phyloP scores from a whole-genome alignment of 2,888 invertebrate species.

The Neoitamus cyanurus region DNA sequence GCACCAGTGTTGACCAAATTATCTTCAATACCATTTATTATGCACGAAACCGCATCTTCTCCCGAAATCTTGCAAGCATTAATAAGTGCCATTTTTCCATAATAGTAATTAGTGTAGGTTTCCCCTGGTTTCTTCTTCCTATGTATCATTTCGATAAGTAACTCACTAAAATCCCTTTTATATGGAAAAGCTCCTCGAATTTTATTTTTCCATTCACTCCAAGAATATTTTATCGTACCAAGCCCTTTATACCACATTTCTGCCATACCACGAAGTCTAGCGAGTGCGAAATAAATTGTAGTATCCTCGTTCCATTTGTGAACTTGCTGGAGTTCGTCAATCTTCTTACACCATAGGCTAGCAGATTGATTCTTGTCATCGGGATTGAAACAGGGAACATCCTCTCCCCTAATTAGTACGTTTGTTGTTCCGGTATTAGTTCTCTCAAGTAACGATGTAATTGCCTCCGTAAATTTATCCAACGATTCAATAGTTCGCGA shows the following conservation, averaged over 20 bases:
- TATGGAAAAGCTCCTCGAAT: background rate
- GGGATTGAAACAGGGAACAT: background rate
- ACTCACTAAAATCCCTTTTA: background rate
- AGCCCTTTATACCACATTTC: background rate
- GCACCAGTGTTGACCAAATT: slow-evolving; percentile 23
- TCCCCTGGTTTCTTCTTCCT: background rate
- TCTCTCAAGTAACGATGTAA: background rate
- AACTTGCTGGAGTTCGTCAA: background rate
- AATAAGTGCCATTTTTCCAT: background rate
- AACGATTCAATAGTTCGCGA: too few relatives aligned
- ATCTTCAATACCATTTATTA: slow-evolving; percentile 39
- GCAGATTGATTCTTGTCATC: background rate
- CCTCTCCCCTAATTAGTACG: background rate
- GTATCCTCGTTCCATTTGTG: background rate
- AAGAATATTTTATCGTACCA: background rate
- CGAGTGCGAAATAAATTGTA: background rate
- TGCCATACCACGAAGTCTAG: background rate
- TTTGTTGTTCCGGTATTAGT: too few relatives aligned
- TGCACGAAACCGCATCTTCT: slow-evolving; percentile 38
- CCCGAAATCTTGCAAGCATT: background rate
- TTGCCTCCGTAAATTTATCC: too few relatives aligned
- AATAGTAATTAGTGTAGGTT: background rate
- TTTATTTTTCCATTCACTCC: slow-evolving; percentile 4
- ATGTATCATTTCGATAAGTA: background rate
- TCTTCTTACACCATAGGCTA: background rate